phyloP scores from a whole-genome alignment of 2,888 invertebrate genomes.

The Plagodis pulveraria region DNA sequence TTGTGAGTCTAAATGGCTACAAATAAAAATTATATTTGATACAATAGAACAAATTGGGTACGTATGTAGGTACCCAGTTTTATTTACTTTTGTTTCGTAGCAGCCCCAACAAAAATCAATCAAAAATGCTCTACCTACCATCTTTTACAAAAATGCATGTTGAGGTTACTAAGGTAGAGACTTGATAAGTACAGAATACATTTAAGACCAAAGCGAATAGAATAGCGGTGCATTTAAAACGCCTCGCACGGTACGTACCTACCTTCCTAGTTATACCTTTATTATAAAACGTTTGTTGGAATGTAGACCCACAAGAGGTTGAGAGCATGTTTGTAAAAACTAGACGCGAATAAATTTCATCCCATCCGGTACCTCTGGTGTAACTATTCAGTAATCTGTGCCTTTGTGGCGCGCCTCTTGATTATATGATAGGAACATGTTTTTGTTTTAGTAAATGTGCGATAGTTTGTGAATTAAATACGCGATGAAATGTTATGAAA shows the following conservation, averaged over 20 bases:
- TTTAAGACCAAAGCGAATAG: background rate
- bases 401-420: constrained; percentile 78
- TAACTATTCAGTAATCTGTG: constrained; percentile 65
- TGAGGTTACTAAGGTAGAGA: too few species aligned
- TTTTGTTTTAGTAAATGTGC: constrained; percentile 82
- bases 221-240: constrained; percentile 3
- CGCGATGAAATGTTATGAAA: constrained; percentile 30
- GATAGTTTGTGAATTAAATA: constrained; percentile 80
- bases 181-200: too few species aligned
- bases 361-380: constrained; percentile 78
- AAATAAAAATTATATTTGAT: too few species aligned
- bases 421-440: constrained; percentile 78
- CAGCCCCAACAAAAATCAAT: too few species aligned
- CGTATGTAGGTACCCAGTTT: too few species aligned
- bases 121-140: too few species aligned
- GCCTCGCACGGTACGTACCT: constrained; percentile 15
- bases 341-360: constrained; percentile 82
- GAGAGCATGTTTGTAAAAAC: constrained; percentile 70
- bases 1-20: too few species aligned
- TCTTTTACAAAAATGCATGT: too few species aligned
- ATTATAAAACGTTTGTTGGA: constrained; percentile 67
- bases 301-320: constrained; percentile 62
- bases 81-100: too few species aligned
- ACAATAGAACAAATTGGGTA: too few species aligned
- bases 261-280: constrained; percentile 29